Conservation (phyloP, 2,888 invertebrate genomes). For the Lepeophtheirus nordmannii region DNA sequence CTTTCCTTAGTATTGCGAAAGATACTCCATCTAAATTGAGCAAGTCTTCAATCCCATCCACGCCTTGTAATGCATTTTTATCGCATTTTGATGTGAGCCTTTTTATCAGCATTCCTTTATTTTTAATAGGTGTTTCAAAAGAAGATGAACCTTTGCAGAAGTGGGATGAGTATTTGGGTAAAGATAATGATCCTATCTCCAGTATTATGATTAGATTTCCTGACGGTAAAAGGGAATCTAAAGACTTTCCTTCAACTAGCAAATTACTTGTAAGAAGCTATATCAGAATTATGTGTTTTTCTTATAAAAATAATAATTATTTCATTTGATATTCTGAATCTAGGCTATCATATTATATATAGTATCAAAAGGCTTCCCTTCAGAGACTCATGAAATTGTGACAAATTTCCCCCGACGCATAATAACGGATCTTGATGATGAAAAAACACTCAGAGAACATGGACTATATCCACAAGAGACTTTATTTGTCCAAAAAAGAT, state of each 20-base stretch:
- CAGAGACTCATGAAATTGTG: slow-evolving; percentile 35
- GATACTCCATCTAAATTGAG: background rate
- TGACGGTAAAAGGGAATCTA: slow-evolving; percentile 14
- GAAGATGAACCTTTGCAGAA: background rate
- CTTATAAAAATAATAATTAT: background rate
- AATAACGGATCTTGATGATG: slow-evolving; percentile 33
- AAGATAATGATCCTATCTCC: background rate
- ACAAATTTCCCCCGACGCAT: slow-evolving; percentile 36
- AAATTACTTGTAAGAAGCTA: slow-evolving; percentile 12
- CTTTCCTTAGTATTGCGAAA: background rate
- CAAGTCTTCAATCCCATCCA: no score
- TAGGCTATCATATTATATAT: slow-evolving; percentile 35
- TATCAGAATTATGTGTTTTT: background rate
- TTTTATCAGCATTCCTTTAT: no score
- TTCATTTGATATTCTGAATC: slow-evolving; percentile 20
- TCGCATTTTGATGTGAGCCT: no score
- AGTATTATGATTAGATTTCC: slow-evolving; percentile 18
- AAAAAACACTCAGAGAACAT: slow-evolving; percentile 32
- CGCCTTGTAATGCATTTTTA: no score
- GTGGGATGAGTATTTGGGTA: slow-evolving; percentile 19
- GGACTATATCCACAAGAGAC: slow-evolving; percentile 36
- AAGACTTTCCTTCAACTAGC: slow-evolving; percentile 14
- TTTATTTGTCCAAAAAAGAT: slow-evolving; percentile 34
- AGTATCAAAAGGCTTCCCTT: slow-evolving; percentile 33
- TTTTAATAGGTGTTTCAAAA: background rate